Base-by-base conservation (phyloP, 2,113 vertebrate genomes). In the Toxostoma redivivum region DNA sequence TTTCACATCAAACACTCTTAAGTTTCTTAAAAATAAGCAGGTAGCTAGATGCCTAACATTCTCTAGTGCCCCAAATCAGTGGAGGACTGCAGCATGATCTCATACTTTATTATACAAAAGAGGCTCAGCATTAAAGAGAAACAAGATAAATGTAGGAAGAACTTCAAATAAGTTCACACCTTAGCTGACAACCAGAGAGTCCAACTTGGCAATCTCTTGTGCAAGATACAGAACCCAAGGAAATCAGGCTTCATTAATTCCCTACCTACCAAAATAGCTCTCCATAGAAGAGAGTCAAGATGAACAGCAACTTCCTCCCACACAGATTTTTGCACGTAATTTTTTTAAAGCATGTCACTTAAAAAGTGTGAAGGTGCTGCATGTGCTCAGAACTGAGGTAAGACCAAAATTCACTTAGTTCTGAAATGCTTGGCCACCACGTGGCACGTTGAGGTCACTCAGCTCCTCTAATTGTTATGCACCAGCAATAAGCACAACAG, bases 171-270 rank as follows among this genome's bases (percentile, higher is more conserved):
- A 82, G 22, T 85, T 90, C 0, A 0, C 40, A 82, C 53, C 66
- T 81, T 82, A 85, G 85, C 57, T 87, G 66, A 79, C 85, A 95
- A 56, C 66, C 31, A 79, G 4, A 38, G 71, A 91, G 93, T 44
- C 47, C 69, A 78, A 38, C 14, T 11, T 53, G 16, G 51, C 28
- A 53, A 53, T 53, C 51, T 53, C 28, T 30, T 53, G 51, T 7
- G 6, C 51, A 72, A 66, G 50, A 80, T 17, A 65, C 9, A 67
- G 15, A 93, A 60, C 53, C 71, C 66, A 95, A 40, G 45, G 61
- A 79, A 90, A 85, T 72, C 48, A 80, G 58, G 66, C 71, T 80
- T 93, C 92, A 85, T 90, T 95, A 93, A 95, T 90, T 92, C 90
- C n/a, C 70, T 85, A 40, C 69, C 85, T 78, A 89, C 81, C 61